Conservation (phyloP, 2,113 vertebrate species). For the Aptenodytes patagonicus region DNA sequence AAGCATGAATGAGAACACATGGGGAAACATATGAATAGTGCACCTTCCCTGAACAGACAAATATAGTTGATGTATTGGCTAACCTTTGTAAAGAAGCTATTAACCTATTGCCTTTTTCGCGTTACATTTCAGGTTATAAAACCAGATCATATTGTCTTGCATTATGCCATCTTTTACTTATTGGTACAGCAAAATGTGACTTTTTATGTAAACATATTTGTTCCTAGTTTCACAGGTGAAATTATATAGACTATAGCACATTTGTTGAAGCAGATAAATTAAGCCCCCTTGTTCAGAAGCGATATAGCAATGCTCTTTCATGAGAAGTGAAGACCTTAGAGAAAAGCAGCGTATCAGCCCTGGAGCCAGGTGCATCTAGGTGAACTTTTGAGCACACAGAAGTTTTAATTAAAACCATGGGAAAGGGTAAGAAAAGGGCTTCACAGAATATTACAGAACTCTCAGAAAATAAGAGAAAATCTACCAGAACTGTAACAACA, state of each 20-base stretch:
- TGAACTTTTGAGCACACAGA: neutral
- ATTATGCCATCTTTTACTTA: neutral
- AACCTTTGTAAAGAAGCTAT: neutral
- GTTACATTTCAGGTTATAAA: neutral
- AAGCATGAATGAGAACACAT: neutral
- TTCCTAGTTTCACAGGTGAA: neutral
- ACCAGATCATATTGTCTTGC: neutral
- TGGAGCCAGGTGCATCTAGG: neutral
- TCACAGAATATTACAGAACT: neutral
- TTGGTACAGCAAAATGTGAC: neutral
- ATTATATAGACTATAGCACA: neutral
- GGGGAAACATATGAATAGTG: accelerated
- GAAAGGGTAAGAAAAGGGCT: neutral
- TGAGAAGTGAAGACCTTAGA: neutral
- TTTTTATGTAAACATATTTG: neutral
- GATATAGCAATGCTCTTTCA: neutral
- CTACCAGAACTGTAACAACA: neutral
- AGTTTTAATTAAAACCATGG: neutral
- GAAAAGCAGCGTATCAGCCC: accelerated
- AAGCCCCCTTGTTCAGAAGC: neutral
- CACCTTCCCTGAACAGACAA: neutral
- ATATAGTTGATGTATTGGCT: neutral
- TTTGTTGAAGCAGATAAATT: neutral
- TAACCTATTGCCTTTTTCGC: neutral
- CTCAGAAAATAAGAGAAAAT: neutral